Percentiles rank a stretch among this genome's conserved stretches.
These are phyloP conservation scores for Leptinotarsa juncta DNA, from an alignment of 2,888 invertebrate genomes.

Conservation along the genomic window DNA sequence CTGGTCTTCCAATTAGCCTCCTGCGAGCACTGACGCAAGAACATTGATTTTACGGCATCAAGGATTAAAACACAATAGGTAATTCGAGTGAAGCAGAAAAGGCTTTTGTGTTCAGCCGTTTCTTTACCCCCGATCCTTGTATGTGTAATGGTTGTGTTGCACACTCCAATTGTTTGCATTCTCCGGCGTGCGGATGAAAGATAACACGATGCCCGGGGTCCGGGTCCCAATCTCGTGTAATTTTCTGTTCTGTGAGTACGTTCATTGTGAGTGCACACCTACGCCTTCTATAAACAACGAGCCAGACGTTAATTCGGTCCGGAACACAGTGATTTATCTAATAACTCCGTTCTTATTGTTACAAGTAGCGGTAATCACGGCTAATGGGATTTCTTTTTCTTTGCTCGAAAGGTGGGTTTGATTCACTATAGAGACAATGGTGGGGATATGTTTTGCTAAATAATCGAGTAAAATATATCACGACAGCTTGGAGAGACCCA, in stretches of 20 bases:
- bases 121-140: slow-evolving; percentile 42
- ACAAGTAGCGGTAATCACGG: slow-evolving; percentile 56
- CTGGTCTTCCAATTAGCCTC: not conserved
- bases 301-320: slow-evolving; percentile 57
- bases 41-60: slow-evolving; percentile 35
- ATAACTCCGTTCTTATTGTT: slow-evolving; percentile 58
- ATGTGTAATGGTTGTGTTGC: slow-evolving; percentile 50
- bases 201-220: slow-evolving; percentile 34
- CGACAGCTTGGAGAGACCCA: not conserved
- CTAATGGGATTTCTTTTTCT: slow-evolving; percentile 41
- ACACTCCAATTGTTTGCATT: slow-evolving; percentile 52
- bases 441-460: not conserved
- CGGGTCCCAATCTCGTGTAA: slow-evolving; percentile 49
- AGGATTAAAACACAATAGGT: slow-evolving; percentile 44
- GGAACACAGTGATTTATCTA: slow-evolving; percentile 62
- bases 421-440: not conserved
- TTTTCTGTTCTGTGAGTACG: slow-evolving; percentile 52
- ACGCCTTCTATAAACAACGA: slow-evolving; percentile 52
- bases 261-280: slow-evolving; percentile 52
- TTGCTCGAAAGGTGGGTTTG: slow-evolving; percentile 21
- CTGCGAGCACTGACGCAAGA: slow-evolving; percentile 20
- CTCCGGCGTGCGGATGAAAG: slow-evolving; percentile 44
- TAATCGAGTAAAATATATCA: not conserved
- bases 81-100: slow-evolving; percentile 40
- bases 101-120: slow-evolving; percentile 36